Evolutionary conservation across 37 sponge, comb jelly and placozoan species (phyloP).

Genomic region (Diacarnus erythraeanus): DNA sequence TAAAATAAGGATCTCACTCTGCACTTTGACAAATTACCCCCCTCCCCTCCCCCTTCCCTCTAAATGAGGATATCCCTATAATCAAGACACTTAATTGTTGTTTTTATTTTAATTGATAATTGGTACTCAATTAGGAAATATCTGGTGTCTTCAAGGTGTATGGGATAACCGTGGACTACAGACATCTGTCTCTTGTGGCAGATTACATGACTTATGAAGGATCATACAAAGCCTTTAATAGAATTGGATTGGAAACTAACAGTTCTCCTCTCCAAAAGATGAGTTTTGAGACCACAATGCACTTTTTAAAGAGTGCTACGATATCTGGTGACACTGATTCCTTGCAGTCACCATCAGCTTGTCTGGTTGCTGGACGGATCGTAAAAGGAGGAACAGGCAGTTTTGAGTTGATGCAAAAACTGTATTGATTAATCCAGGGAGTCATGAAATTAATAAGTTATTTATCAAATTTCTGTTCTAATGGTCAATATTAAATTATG

Average conservation of each 20-base stretch:
- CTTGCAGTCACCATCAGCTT: conserved; percentile 83
- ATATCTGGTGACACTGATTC: conserved; percentile 69
- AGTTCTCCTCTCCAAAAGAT: conserved; percentile 96
- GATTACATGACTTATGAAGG: conserved; percentile 94
- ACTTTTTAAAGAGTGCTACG: conserved; percentile 82
- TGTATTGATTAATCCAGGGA: no score
- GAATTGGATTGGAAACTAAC: conserved; percentile 84
- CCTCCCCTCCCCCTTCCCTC: no score
- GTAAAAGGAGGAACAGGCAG: conserved; percentile 83
- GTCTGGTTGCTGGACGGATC: conserved; percentile 79
- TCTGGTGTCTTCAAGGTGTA: conserved; percentile 90
- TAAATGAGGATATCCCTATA: no score
- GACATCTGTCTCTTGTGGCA: conserved; percentile 89
- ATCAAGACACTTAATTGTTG: no score
- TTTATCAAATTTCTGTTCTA: no score
- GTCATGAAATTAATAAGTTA: no score
- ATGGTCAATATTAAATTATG: no score
- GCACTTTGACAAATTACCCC: no score
- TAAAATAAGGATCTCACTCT: no score
- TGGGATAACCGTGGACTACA: conserved; percentile 84
- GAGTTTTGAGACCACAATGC: conserved; percentile 96
- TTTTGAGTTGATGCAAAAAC: conserved; percentile 62
- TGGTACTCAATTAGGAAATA: conserved; percentile 72
- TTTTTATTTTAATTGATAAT: no score
- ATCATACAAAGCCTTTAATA: conserved; percentile 85